These are phyloP conservation scores for Ormia ochracea DNA, from an alignment of 2,888 invertebrate genomes.

Conservation along the genomic window DNA sequence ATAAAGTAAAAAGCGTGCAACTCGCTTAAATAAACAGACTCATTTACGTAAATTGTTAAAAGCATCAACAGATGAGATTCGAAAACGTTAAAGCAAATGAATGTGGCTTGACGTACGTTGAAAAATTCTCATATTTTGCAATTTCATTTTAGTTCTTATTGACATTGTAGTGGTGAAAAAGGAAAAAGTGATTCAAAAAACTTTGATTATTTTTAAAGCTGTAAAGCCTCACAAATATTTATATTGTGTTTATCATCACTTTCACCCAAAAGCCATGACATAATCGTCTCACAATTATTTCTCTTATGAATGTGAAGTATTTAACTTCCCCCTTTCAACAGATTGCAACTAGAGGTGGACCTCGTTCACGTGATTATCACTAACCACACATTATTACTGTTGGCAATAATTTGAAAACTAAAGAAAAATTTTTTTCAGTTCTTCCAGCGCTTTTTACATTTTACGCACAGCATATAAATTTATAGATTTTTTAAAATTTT, in stretches of 20 bases:
- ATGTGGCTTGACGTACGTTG: not conserved
- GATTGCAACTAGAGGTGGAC: not conserved
- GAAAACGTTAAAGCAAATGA: not conserved
- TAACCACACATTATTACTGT: not conserved
- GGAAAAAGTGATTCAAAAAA: not conserved
- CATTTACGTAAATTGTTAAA: not conserved
- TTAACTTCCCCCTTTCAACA: constrained; percentile 6
- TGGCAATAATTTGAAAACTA: too few species aligned
- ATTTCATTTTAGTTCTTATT: not conserved
- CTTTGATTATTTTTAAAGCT: not conserved
- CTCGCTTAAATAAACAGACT: not conserved
- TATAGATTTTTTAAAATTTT: too few species aligned
- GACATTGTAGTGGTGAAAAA: not conserved
- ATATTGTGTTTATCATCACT: constrained; percentile 71
- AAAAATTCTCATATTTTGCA: not conserved
- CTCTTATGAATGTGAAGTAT: not conserved
- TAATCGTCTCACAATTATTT: constrained; percentile 65
- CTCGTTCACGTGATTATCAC: not conserved
- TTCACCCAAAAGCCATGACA: constrained; percentile 72
- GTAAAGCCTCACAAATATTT: not conserved
- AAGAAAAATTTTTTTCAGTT: too few species aligned
- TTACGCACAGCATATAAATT: too few species aligned
- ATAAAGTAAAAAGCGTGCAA: not conserved
- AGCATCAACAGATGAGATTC: not conserved
- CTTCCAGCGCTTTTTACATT: too few species aligned